Percentiles rank a stretch among this genome's conserved stretches.
These are phyloP conservation scores for Aspidiotus destructor DNA, from an alignment of 2,888 invertebrate genomes.

Conservation along the genomic window DNA sequence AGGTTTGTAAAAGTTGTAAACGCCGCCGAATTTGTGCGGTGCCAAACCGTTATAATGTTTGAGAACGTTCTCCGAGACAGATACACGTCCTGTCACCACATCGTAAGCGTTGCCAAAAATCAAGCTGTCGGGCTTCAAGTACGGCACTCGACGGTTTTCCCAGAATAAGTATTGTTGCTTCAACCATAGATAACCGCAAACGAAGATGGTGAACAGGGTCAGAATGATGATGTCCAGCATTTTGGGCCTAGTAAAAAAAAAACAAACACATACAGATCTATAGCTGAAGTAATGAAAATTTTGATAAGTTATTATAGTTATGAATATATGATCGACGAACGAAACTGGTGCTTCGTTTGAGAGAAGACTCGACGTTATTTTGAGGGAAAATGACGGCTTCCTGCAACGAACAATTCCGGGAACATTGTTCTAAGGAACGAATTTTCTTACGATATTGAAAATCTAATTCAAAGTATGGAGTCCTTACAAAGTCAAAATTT, in stretches of 20 bases:
- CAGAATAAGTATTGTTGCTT: slow-evolving; percentile 13
- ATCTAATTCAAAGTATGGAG: no score
- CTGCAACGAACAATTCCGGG: no score
- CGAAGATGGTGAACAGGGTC: background rate
- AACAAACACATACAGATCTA: no score
- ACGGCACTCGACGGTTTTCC: slow-evolving; percentile 12
- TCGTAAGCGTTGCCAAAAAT: slow-evolving; percentile 17
- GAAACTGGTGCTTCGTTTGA: no score
- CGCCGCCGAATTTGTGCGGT: slow-evolving; percentile 41
- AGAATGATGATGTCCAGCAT: background rate
- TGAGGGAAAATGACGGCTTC: no score
- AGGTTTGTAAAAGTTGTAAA: slow-evolving; percentile 46
- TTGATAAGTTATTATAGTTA: no score
- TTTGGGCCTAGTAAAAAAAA: background rate
- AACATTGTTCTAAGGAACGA: no score
- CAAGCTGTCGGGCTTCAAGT: slow-evolving; percentile 6
- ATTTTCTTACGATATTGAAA: no score
- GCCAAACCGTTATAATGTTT: slow-evolving; percentile 18
- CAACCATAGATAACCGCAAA: background rate
- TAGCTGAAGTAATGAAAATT: no score
- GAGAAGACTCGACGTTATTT: no score
- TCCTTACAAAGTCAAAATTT: no score
- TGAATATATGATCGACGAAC: no score
- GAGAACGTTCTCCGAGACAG: slow-evolving; percentile 5
- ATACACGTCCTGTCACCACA: slow-evolving; percentile 3